Conservation (phyloP, 2,113 vertebrate genomes). For the Aldabrachelys gigantea region DNA sequence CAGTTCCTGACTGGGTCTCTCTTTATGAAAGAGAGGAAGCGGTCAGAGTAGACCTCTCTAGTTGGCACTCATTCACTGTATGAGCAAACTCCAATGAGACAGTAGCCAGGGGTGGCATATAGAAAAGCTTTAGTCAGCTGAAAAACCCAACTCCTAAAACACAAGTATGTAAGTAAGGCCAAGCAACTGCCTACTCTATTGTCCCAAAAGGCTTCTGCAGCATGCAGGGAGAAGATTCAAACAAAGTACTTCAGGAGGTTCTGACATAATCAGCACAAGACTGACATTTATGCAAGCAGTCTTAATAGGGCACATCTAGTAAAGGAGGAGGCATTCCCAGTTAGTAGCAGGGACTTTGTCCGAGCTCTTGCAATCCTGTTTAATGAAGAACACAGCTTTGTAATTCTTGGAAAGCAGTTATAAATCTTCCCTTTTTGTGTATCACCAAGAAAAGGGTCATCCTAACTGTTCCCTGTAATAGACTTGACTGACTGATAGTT, state of each 20-base stretch:
- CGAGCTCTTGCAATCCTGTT: background rate
- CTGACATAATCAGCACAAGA: background rate
- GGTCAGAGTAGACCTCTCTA: slow-evolving; percentile 30
- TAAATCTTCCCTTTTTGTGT: background rate
- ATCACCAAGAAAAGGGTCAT: background rate
- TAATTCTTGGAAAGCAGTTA: slow-evolving; percentile 5
- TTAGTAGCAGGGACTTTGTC: background rate
- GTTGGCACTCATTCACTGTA: background rate
- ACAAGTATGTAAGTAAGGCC: background rate
- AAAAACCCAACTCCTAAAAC: background rate
- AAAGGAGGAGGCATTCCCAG: background rate
- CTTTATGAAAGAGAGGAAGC: background rate
- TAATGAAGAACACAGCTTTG: background rate
- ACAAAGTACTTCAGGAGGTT: background rate
- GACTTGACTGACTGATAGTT: background rate
- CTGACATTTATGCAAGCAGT: background rate
- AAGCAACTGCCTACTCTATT: background rate
- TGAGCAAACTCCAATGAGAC: background rate
- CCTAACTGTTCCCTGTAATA: background rate
- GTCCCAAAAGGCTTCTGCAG: background rate
- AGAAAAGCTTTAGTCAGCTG: slow-evolving; percentile 19
- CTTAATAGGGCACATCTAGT: background rate
- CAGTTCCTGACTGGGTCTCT: background rate
- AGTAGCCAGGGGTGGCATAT: background rate
- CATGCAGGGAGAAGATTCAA: background rate